phyloP scores from a whole-genome alignment of 2,113 vertebrate genomes.

The Pundamilia nyererei region DNA sequence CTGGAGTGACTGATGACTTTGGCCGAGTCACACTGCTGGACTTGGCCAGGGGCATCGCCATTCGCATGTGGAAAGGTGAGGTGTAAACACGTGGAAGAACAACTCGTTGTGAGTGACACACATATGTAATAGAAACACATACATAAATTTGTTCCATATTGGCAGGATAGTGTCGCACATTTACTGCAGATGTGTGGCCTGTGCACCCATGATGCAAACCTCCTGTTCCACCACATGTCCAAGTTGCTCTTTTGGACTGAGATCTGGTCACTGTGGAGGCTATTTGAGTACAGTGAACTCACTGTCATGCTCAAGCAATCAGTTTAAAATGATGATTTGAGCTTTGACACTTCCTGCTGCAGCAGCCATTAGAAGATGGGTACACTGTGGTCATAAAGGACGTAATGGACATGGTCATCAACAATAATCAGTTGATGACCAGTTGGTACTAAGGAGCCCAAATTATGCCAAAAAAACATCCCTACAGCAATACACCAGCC shows the following conservation, averaged over 20 bases:
- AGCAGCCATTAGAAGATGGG: background rate
- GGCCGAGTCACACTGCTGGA: conserved; percentile 90
- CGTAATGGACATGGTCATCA: background rate
- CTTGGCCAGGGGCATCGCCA: conserved; percentile 82
- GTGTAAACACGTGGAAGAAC: background rate
- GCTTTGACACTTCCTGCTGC: background rate
- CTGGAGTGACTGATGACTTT: conserved; percentile 96
- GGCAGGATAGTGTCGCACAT: background rate
- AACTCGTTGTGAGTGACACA: background rate
- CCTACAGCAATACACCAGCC: background rate
- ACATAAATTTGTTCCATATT: background rate
- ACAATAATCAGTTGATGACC: background rate
- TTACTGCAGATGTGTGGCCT: background rate
- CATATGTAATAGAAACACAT: background rate
- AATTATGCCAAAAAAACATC: background rate
- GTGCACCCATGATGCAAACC: background rate
- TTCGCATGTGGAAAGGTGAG: conserved; percentile 98
- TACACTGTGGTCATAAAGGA: background rate
- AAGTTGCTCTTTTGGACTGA: background rate
- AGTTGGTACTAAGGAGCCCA: background rate
- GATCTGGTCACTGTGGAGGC: background rate
- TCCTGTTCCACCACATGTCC: background rate
- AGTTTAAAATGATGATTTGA: background rate
- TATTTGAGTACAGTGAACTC: background rate
- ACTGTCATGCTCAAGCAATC: background rate